These are phyloP conservation scores for Eupsilia transversa DNA, from an alignment of 2,888 invertebrate genomes.

Conservation along the genomic window DNA sequence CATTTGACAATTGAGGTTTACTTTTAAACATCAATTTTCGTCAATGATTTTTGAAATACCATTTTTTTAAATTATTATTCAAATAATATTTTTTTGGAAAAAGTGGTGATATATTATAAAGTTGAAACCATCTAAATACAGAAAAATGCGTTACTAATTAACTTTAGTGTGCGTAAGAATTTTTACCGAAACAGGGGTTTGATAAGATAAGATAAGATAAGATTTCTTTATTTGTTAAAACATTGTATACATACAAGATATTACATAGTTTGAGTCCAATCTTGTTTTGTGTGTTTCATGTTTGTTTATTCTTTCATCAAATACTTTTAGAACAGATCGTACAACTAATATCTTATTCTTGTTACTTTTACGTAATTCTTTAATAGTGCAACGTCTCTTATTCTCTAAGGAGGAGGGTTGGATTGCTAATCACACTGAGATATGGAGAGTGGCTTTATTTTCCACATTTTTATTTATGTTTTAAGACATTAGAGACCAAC, in stretches of 20 bases:
- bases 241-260: no score
- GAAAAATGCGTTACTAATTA: neutral
- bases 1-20: no score
- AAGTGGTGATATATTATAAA: neutral
- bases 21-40: neutral
- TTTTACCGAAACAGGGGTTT: no score
- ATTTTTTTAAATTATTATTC: neutral
- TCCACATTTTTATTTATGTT: neutral
- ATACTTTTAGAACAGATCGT: neutral
- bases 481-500: neutral
- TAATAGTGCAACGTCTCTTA: neutral
- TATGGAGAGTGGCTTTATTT: neutral
- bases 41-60: neutral
- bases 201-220: no score
- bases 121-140: neutral
- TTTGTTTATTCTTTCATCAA: neutral
- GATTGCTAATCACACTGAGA: neutral
- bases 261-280: no score
- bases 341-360: neutral
- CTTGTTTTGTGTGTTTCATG: no score
- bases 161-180: neutral
- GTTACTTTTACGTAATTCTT: neutral
- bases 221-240: no score
- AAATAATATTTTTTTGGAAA: no score
- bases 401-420: conserved; percentile 2